Conservation (phyloP, 2,888 invertebrate species). For the Platycheirus rosarum region DNA sequence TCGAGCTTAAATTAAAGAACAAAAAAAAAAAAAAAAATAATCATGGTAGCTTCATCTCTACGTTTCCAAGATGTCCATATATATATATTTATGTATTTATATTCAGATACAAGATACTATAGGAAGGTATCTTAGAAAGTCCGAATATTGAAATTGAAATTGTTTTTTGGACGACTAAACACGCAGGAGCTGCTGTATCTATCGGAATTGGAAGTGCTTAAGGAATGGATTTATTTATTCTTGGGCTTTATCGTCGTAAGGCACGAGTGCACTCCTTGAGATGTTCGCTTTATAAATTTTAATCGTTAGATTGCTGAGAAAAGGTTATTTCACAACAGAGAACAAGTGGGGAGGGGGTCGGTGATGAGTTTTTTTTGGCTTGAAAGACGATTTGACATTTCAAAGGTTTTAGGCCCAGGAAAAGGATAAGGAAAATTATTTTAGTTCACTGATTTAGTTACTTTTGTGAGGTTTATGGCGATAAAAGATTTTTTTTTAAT, state of each 20-base stretch:
- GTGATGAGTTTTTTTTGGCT: no score
- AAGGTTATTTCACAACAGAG: no score
- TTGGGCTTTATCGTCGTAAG: neutral
- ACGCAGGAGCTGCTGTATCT: neutral
- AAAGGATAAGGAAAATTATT: no score
- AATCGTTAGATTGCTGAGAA: no score
- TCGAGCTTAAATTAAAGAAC: conserved; percentile 51
- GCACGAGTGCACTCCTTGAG: neutral
- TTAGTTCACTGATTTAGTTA: no score
- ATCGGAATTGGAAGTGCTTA: neutral
- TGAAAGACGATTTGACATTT: no score
- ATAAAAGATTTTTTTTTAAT: no score
- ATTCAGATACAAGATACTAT: neutral
- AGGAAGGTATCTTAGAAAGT: conserved; percentile 2
- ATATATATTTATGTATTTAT: no score
- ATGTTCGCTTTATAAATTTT: neutral
- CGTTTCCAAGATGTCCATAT: conserved; percentile 28
- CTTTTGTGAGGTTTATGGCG: no score
- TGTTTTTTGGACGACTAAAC: conserved; percentile 12
- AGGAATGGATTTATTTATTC: neutral
- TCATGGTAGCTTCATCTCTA: conserved; percentile 30
- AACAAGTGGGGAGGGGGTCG: no score
- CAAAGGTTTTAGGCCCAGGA: no score
- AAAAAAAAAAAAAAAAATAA: no score
- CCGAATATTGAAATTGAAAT: conserved; percentile 52